phyloP scores from a whole-genome alignment of 2,888 invertebrate species.

The Timema cristinae region DNA sequence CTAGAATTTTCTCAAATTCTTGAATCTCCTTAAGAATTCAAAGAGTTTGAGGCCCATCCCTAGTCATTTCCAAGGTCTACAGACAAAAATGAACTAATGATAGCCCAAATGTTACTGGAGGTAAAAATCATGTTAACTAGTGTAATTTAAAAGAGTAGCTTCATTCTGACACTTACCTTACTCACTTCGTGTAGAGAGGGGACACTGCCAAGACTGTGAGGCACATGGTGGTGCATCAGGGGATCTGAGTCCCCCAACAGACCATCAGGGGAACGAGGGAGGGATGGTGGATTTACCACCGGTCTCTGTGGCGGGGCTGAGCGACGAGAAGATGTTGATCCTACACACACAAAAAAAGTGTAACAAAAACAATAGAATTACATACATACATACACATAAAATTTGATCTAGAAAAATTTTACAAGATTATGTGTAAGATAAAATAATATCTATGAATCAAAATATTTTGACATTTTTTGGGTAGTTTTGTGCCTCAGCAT shows the following conservation, averaged over 20 bases:
- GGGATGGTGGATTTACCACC: constrained; percentile 55
- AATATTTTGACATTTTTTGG: too few species aligned
- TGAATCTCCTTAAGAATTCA: too few species aligned
- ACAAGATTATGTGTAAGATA: not conserved
- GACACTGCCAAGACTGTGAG: constrained; percentile 72
- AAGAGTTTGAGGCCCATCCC: too few species aligned
- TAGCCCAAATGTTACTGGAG: too few species aligned
- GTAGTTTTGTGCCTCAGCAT: too few species aligned
- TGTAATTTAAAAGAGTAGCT: too few species aligned
- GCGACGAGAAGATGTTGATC: constrained; percentile 50
- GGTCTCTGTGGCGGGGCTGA: constrained; percentile 56
- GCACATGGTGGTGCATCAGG: constrained; percentile 55
- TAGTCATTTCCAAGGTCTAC: too few species aligned
- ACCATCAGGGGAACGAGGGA: constrained; percentile 55
- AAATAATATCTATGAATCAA: not conserved
- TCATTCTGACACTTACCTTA: constrained; percentile 48
- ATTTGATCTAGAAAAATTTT: too few species aligned
- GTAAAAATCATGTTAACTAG: too few species aligned
- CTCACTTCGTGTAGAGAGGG: constrained; percentile 70
- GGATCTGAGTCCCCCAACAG: constrained; percentile 43
- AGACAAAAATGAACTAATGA: too few species aligned
- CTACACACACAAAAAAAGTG: constrained; percentile 34
- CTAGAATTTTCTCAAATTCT: too few species aligned
- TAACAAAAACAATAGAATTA: not conserved
- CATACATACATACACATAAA: not conserved